Evolutionary conservation across 2,888 invertebrate genomes (phyloP), one percentile per base, ranked within the genome.

Genomic region (Euproctis similis): DNA sequence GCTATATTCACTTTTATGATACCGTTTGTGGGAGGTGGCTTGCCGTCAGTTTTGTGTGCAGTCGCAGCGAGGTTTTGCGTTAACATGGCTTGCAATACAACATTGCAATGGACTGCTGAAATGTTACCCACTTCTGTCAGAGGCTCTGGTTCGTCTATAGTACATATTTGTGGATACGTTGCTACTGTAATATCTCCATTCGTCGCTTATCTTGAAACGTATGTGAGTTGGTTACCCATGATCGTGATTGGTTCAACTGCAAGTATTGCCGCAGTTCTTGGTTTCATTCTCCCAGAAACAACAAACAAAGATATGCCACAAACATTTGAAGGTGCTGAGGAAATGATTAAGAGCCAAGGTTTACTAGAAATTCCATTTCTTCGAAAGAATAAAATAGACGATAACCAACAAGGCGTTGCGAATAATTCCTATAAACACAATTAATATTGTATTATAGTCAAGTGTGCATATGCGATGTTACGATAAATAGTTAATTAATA

Each of bases 271-370:
- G 61, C 53, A 5, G 7, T 59, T 1, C 25, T 69, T 2, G 52
- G 66, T 2, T 34, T 75, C 2, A 39, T 52, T 7, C 40, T 80
- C 17, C 77, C 81, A 0, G 81, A 81, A 41, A 80, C 80, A 1
- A 69, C 72, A 0, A 51, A 47, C 1, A 68, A 55, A 36, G 68
- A 72, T 29, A 62, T 80, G 63, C 80, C 80, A 0, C 72, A 78
- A 32, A 68, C 74, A 0, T 78, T 78, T 44, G 69, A 73, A 5
- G 75, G 72, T 18, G 65, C 77, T 1, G 78, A 78, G 35, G 36
- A 45, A 3, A 33, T 81, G 18, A 50, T 66, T 1, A 58, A 26
- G 19, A 58, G 47, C 12, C 61, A 61, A 24, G 58, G 48, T 8
- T 50, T 70, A 13, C 67, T 69, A 38, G 69, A 69, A 13, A 36